phyloP scores from a whole-genome alignment of 2,113 vertebrate species.

The Pygoscelis antarcticus region DNA sequence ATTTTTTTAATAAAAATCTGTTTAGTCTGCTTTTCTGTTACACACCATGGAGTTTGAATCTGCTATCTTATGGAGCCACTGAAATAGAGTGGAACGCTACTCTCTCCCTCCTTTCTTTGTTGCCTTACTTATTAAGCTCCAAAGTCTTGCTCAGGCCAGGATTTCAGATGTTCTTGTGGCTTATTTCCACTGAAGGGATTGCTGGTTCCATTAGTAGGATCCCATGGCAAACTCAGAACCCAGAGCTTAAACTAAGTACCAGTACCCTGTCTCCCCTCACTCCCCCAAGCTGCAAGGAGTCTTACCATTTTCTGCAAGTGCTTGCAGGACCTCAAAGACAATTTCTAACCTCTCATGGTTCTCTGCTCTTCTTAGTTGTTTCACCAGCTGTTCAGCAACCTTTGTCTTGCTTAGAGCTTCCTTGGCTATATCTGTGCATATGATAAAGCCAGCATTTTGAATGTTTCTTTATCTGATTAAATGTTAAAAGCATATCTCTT shows the following conservation, averaged over 20 bases:
- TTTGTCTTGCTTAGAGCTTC: slow-evolving; percentile 80
- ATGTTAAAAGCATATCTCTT: background rate
- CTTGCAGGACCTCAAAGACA: slow-evolving; percentile 85
- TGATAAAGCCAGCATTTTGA: background rate
- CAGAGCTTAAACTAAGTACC: background rate
- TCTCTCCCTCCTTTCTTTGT: background rate
- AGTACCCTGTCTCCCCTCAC: background rate
- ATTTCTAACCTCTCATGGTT: slow-evolving; percentile 85
- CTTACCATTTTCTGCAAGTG: slow-evolving; percentile 86
- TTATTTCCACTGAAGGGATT: background rate
- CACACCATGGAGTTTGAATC: background rate
- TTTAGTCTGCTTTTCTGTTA: background rate
- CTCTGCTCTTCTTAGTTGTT: slow-evolving; percentile 81
- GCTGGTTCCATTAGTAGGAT: background rate
- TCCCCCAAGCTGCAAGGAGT: background rate
- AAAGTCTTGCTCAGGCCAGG: background rate
- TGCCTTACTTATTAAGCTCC: background rate
- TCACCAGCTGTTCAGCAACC: slow-evolving; percentile 79
- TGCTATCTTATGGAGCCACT: background rate
- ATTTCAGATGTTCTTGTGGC: background rate
- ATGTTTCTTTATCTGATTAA: background rate
- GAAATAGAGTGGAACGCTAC: background rate
- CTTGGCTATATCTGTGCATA: slow-evolving; percentile 77
- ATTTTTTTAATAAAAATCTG: background rate
- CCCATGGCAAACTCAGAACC: background rate